Evolutionary conservation across 1,140 invertebrate genomes (phyloP).

Genomic region (Varroa destructor): DNA sequence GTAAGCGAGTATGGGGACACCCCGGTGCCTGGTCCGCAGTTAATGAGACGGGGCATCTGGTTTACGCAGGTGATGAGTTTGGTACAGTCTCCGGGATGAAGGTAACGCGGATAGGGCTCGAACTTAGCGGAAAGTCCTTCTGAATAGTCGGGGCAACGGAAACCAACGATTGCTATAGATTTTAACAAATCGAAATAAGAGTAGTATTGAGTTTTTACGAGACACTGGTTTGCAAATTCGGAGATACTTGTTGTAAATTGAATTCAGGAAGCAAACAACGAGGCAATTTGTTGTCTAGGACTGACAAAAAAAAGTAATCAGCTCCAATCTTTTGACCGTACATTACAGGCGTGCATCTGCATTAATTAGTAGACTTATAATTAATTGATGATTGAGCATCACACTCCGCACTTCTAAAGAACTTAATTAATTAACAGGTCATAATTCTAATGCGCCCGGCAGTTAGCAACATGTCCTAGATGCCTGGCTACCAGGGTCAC

Average conservation of each 20-base stretch:
- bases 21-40: conserved; percentile 66
- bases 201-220: neutral
- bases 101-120: conserved; percentile 74
- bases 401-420: no score
- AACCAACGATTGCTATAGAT: conserved; percentile 44
- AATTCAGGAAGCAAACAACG: no score
- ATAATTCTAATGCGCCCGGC: no score
- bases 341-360: no score
- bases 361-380: no score
- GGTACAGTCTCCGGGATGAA: conserved; percentile 70
- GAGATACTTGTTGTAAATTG: no score
- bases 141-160: conserved; percentile 55
- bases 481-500: no score
- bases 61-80: conserved; percentile 78
- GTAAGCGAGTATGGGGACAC: conserved; percentile 66
- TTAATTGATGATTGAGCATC: no score
- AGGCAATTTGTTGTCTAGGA: no score
- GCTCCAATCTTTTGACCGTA: no score
- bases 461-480: no score
- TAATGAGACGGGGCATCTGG: conserved; percentile 65
- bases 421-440: no score
- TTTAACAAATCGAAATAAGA: conserved; percentile 9
- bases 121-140: conserved; percentile 62
- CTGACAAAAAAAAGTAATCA: neutral
- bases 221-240: neutral